Conservation (phyloP, 2,797 vertebrate genomes). For the Danio jaintianensis region DNA sequence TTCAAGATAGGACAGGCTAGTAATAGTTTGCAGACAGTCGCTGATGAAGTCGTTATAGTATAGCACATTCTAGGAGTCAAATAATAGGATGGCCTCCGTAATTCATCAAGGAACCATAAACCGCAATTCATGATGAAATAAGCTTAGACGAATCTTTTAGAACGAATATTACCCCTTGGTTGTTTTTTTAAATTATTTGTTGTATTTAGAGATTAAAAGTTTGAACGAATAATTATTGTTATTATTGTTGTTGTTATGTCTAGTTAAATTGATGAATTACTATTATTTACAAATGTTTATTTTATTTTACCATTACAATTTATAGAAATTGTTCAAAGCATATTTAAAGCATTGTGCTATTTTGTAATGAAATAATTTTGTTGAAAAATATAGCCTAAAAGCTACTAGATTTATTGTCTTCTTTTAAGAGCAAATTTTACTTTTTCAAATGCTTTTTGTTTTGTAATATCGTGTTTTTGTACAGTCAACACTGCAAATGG, state of each 20-base stretch:
- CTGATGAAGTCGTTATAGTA: constrained; percentile 97
- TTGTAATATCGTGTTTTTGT: background rate
- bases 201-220: too few relatives aligned
- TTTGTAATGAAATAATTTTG: too few relatives aligned
- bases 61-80: constrained; percentile 83
- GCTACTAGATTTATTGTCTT: background rate
- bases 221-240: constrained; percentile 78
- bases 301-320: constrained; percentile 92
- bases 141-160: constrained; percentile 67
- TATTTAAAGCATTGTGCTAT: too few relatives aligned
- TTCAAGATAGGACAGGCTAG: constrained; percentile 92
- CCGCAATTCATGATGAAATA: constrained; percentile 21
- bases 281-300: constrained; percentile 80
- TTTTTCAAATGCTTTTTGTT: background rate
- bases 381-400: too few relatives aligned
- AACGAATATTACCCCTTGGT: constrained; percentile 64
- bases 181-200: too few relatives aligned
- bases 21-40: constrained; percentile 87
- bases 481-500: background rate
- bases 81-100: constrained; percentile 63
- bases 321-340: too few relatives aligned
- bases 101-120: constrained; percentile 73
- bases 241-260: constrained; percentile 83
- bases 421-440: background rate
- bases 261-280: constrained; percentile 85